Evolutionary conservation across 2,113 vertebrate species (phyloP), one percentile per base, ranked within the genome.

Genomic region (Misgurnus anguillicaudatus): DNA sequence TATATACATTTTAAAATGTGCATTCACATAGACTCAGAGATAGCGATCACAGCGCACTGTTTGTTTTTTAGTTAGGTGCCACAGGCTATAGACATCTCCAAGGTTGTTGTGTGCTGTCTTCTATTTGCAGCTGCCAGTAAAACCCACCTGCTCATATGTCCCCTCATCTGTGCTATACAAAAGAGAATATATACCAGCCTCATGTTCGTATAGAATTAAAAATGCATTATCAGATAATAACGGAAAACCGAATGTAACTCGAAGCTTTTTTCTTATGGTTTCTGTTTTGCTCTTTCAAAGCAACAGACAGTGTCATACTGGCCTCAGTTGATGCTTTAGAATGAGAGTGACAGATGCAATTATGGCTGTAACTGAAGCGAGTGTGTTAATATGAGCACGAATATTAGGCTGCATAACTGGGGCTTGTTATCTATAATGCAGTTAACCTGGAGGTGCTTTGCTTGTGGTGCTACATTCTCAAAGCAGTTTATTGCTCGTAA

Each of bases 331-430:
- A n/a, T 80, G 66, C 68, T 70, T 14, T 36, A 19, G 36, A 69
- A 19, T 19, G 62, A 81, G 80, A 86, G 64, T 82, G 83, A 82
- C 85, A 81, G 78, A 72, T 82, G 69, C 77, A 82, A 83, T 86
- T 86, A 86, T 67, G 82, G 58, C 77, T 74, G 60, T 78, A 75
- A 80, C 80, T 74, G 77, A 60, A 80, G 65, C 21, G 55, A 60
- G 77, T 74, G 75, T 78, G 75, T 77, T 69, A 70, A 82, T 70
- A 71, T 69, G 73, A 82, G 58, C 77, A 57, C 58, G 80, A 71
- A 80, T 80, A 80, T 74, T 45, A 70, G 21, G 3, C 45, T 24
- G 53, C 80, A 67, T 82, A 82, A 86, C 74, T 19, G 70, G 76
- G 60, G 60, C 67, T 77, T 77, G 80, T 82, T 82, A 82, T 83